Evolutionary conservation across 2,888 invertebrate species (phyloP).

Genomic region (Lasioglossum oenotherae): DNA sequence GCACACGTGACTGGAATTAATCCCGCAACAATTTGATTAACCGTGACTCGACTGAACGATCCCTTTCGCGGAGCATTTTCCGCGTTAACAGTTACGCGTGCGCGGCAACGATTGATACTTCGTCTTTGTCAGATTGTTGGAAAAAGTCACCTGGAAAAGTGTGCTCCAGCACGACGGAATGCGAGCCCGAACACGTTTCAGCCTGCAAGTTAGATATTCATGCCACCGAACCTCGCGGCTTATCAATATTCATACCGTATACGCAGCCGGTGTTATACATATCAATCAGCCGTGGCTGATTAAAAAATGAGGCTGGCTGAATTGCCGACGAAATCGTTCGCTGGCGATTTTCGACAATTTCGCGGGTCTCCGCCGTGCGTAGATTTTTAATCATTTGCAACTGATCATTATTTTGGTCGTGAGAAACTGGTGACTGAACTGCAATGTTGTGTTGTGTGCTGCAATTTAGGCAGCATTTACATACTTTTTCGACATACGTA

Average conservation of each 20-base stretch:
- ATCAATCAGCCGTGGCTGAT: conserved; percentile 57
- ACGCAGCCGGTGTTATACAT: conserved; percentile 56
- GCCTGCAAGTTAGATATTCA: conserved; percentile 53
- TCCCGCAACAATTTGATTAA: conserved; percentile 40
- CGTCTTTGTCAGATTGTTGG: conserved; percentile 13
- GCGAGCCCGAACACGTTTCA: conserved; percentile 36
- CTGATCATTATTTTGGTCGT: background rate
- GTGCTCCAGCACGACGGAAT: conserved; percentile 22
- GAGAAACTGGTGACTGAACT: background rate
- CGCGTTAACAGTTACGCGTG: background rate
- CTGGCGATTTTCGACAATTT: conserved; percentile 39
- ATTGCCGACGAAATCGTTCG: conserved; percentile 38
- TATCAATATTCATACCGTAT: conserved; percentile 70
- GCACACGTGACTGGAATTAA: conserved; percentile 40
- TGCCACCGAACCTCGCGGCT: conserved; percentile 39
- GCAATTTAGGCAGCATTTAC: background rate
- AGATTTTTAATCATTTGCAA: conserved; percentile 40
- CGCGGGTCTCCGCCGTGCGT: conserved; percentile 10
- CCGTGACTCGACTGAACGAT: conserved; percentile 25
- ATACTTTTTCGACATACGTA: background rate
- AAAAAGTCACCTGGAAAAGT: conserved; percentile 32
- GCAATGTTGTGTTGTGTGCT: background rate
- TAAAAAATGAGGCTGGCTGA: conserved; percentile 52
- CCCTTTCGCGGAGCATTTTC: conserved; percentile 24
- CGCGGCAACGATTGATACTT: conserved; percentile 1